These are phyloP conservation scores for Malthinus seriepunctatus DNA, from an alignment of 2,888 invertebrate species.

Conservation along the genomic window DNA sequence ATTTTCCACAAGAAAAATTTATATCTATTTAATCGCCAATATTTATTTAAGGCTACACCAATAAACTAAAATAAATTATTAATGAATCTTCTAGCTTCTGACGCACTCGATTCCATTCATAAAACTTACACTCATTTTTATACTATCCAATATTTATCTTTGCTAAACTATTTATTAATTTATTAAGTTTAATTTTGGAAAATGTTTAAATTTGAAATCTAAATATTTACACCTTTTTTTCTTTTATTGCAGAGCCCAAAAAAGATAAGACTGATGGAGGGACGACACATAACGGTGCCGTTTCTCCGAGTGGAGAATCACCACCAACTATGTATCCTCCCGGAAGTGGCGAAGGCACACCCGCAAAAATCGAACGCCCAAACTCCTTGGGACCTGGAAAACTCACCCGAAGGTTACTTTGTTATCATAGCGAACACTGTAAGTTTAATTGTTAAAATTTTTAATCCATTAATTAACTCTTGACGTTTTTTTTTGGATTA, in stretches of 20 bases:
- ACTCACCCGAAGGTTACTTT: constrained; percentile 75
- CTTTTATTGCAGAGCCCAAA: constrained; percentile 80
- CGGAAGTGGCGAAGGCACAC: constrained; percentile 40
- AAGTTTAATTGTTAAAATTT: constrained; percentile 46
- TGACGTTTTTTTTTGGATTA: neutral
- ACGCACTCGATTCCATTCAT: no score
- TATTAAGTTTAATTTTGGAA: no score
- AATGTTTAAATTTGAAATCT: neutral
- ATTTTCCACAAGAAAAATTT: no score
- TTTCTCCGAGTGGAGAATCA: constrained; percentile 63
- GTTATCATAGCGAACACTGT: constrained; percentile 80
- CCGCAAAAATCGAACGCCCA: constrained; percentile 72
- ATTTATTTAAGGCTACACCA: no score
- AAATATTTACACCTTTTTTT: constrained; percentile 7
- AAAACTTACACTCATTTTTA: no score
- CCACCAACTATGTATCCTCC: constrained; percentile 47
- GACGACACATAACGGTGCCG: constrained; percentile 61
- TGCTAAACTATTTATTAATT: no score
- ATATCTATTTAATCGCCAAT: no score
- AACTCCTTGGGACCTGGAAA: constrained; percentile 78
- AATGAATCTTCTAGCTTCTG: no score
- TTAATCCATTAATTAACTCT: neutral
- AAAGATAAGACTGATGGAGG: constrained; percentile 85
- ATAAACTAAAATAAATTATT: no score
- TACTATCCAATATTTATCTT: no score